Conservation (phyloP, 2,888 invertebrate species). For the Mesodorylaimus sp. region DNA sequence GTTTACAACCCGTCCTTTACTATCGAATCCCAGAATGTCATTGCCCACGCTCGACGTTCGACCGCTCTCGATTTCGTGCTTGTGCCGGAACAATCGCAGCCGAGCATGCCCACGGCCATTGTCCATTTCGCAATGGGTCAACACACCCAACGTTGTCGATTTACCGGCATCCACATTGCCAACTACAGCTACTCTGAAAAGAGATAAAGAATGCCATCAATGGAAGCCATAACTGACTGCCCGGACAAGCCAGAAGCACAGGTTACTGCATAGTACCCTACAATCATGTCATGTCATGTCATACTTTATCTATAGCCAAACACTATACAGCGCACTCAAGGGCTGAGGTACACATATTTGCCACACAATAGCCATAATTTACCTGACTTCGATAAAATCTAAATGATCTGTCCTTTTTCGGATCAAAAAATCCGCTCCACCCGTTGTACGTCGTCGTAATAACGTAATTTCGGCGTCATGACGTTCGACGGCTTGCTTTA, state of each 20-base stretch:
- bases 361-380: conserved; percentile 11
- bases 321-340: no score
- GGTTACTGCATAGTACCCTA: no score
- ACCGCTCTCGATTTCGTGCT: conserved; percentile 92
- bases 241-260: no score
- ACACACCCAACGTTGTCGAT: conserved; percentile 82
- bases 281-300: no score
- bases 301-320: no score
- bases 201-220: background rate
- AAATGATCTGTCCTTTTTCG: conserved; percentile 59
- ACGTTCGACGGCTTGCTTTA: conserved; percentile 62
- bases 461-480: conserved; percentile 74
- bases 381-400: conserved; percentile 86
- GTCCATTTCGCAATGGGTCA: conserved; percentile 93
- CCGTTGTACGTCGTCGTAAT: conserved; percentile 41
- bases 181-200: conserved; percentile 74
- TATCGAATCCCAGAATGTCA: conserved; percentile 90
- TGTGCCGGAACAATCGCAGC: conserved; percentile 75
- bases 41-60: conserved; percentile 98
- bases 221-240: no score
- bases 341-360: background rate
- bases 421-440: conserved; percentile 60
- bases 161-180: conserved; percentile 99
- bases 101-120: conserved; percentile 68
- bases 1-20: conserved; percentile 74